These are phyloP conservation scores for Garra rufa DNA, from an alignment of 2,113 vertebrate species.

Conservation along the genomic window DNA sequence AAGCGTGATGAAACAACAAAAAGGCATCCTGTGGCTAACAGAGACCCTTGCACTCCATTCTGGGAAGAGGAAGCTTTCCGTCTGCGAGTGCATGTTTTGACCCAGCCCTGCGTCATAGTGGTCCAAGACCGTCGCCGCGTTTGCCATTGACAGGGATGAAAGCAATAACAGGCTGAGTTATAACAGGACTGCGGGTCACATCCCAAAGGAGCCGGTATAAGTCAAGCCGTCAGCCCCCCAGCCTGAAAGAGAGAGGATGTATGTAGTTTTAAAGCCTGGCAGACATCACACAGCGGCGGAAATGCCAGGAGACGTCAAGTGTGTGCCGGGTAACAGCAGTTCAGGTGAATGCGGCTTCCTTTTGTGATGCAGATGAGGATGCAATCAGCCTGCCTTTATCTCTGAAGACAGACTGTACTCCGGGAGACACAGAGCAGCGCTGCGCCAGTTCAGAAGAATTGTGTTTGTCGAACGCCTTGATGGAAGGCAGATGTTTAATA, in stretches of 20 bases:
- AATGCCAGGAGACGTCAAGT: conserved; percentile 68
- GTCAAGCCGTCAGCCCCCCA: conserved; percentile 39
- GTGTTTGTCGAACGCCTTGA: conserved; percentile 66
- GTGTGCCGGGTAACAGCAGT: conserved; percentile 57
- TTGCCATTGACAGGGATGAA: conserved; percentile 39
- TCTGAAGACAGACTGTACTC: conserved; percentile 68
- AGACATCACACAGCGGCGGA: conserved; percentile 66
- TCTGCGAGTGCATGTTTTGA: conserved; percentile 12
- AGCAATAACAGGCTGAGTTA: conserved; percentile 40
- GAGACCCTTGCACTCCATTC: conserved; percentile 25
- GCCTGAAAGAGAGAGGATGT: conserved; percentile 24
- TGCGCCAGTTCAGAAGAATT: conserved; percentile 72
- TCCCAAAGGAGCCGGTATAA: conserved; percentile 32
- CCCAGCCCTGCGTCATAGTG: background rate
- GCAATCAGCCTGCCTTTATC: conserved; percentile 76
- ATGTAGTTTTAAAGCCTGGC: conserved; percentile 46
- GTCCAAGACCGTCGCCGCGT: background rate
- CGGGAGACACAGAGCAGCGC: conserved; percentile 65
- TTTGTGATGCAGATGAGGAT: conserved; percentile 78
- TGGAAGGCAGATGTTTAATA: conserved; percentile 72
- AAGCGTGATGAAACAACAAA: background rate
- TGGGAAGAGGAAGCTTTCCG: conserved; percentile 14
- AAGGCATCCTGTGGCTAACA: conserved; percentile 20
- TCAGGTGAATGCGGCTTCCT: conserved; percentile 74
- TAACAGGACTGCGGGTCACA: conserved; percentile 21